phyloP scores from a whole-genome alignment of 2,797 vertebrate species.

The Toxotes lorentzi region DNA sequence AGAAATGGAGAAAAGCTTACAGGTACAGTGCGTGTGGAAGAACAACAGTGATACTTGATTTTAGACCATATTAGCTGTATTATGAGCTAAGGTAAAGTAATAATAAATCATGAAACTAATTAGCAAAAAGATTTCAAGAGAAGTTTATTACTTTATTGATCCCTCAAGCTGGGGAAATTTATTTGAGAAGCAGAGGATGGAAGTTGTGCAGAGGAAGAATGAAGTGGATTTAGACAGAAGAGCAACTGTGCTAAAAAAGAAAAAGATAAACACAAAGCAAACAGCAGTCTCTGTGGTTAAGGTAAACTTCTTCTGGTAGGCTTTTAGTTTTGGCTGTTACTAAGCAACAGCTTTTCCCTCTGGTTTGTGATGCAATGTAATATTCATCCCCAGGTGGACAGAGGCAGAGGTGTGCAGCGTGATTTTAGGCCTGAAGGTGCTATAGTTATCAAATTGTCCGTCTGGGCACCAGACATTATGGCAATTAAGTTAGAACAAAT shows the following conservation, averaged over 20 bases:
- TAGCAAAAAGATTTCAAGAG: neutral
- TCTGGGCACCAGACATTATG: too few species aligned
- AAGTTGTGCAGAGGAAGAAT: too few species aligned
- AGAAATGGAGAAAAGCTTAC: neutral
- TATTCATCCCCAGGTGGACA: neutral
- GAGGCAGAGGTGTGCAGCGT: too few species aligned
- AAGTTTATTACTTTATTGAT: too few species aligned
- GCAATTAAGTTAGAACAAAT: too few species aligned
- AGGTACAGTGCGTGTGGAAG: neutral
- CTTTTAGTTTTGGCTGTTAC: slow-evolving; percentile 43
- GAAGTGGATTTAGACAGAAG: neutral
- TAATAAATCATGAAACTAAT: neutral
- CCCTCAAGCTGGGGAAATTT: too few species aligned
- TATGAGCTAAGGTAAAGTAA: too few species aligned
- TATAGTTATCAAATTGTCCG: too few species aligned
- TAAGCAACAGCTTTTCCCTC: slow-evolving; percentile 39
- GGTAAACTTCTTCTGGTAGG: neutral
- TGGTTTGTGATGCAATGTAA: slow-evolving; percentile 16
- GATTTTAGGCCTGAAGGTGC: too few species aligned
- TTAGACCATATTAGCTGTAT: neutral
- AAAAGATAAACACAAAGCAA: neutral
- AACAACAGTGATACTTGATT: neutral
- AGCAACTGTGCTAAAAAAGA: neutral
- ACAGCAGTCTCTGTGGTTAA: neutral
- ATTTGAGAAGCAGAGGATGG: too few species aligned